Base-by-base conservation (phyloP, 2,113 vertebrate genomes). In the Leuciscus idus region DNA sequence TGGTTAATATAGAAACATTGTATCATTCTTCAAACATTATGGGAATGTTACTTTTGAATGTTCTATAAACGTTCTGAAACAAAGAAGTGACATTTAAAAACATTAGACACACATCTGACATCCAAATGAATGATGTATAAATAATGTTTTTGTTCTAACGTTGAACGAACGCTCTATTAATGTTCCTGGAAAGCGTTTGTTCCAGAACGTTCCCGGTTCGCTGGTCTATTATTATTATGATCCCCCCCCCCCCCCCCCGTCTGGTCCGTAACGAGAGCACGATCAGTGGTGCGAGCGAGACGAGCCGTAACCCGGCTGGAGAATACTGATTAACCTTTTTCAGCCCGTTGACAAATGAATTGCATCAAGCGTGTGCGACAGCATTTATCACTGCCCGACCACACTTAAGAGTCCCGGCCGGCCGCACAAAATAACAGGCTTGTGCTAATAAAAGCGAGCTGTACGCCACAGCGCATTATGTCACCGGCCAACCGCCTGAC, bases 401-500 rank as follows among this genome's bases (percentile, higher is more conserved):
- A 52, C 55, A 89, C 86, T 81, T 84, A 86, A 43, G 85, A 74
- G 73, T 55, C 80, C 86, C 84, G 76, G 87, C 84, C 90, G 87
- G 86, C 90, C 81, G 79, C 83, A 74, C 92, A 91, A 93, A 94
- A 95, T 93, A 95, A 94, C 93, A 93, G 92, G 90, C 93, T 92
- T 92, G 91, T 89, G 93, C 94, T 95, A 95, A 95, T 95, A 95
- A 95, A 94, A 92, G 93, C 91, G 92, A 93, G 92, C 91, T 92
- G 93, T 87, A 89, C 91, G 92, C 93, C 90, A 92, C 92, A 90
- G 94, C 89, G 89, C 93, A 94, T 94, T 93, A 92, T 90, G 85
- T 90, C 93, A 93, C 93, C 93, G 93, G 92, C 92, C 87, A 90
- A 92, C 92, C 92, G 92, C 90, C 90, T 90, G 87, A 88, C 92